Evolutionary conservation across 1,140 invertebrate species (phyloP).

Genomic region (Drosophila pseudoananassae): DNA sequence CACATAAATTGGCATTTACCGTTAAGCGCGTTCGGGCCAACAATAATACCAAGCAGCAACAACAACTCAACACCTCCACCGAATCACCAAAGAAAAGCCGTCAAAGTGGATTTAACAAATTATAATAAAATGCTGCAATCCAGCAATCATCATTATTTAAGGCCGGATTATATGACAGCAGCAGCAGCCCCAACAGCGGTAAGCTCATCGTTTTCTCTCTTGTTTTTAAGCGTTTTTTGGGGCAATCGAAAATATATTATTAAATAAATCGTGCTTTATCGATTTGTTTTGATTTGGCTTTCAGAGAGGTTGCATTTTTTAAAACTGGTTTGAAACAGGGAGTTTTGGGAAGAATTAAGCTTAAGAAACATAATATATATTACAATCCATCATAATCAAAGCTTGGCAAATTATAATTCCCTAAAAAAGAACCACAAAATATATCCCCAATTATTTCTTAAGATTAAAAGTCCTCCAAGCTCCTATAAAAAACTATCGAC

Average conservation of each 20-base stretch:
- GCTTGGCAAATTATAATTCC: no score
- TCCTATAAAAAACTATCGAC: conserved; percentile 27
- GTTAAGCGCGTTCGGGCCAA: conserved; percentile 36
- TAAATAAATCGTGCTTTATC: conserved; percentile 1
- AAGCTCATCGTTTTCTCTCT: conserved; percentile 84
- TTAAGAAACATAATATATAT: no score
- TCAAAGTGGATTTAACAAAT: conserved; percentile 84
- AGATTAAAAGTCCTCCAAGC: conserved; percentile 9
- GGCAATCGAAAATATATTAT: neutral
- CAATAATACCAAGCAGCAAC: conserved; percentile 5
- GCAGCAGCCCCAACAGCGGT: conserved; percentile 93
- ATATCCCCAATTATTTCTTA: conserved; percentile 1
- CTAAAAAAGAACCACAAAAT: no score
- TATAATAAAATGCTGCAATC: conserved; percentile 91
- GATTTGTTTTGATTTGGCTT: neutral
- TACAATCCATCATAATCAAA: no score
- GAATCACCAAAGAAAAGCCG: conserved; percentile 73
- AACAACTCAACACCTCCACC: conserved; percentile 46
- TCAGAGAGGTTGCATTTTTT: neutral
- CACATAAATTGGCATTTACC: conserved; percentile 58
- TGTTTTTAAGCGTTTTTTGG: neutral
- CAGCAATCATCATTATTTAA: conserved; percentile 92
- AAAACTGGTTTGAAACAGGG: neutral
- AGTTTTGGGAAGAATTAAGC: no score
- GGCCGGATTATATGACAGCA: conserved; percentile 95